Conservation (phyloP, 2,888 invertebrate genomes). For the Oxytorus armatus region DNA sequence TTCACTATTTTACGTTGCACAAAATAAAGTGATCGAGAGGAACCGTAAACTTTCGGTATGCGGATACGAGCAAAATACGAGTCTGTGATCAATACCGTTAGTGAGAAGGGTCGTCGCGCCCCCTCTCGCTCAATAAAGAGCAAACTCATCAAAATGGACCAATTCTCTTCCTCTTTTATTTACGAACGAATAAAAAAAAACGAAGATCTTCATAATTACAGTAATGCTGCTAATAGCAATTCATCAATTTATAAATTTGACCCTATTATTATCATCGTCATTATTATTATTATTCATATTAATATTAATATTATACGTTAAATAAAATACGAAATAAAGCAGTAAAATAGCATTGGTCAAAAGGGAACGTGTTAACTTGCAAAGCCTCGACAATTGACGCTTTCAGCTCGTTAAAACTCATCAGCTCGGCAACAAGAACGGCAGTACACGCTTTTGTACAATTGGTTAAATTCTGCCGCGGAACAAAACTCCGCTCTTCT, state of each 20-base stretch:
- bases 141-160: slow-evolving; percentile 68
- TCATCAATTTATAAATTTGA: no score
- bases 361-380: slow-evolving; percentile 66
- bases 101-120: slow-evolving; percentile 66
- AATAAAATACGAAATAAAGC: slow-evolving; percentile 47
- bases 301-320: neutral
- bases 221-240: no score
- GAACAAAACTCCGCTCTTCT: slow-evolving; percentile 33
- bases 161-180: slow-evolving; percentile 29
- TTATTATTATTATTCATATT: neutral
- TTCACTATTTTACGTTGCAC: neutral
- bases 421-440: slow-evolving; percentile 77
- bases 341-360: slow-evolving; percentile 62
- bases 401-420: slow-evolving; percentile 74
- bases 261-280: neutral
- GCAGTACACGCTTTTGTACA: slow-evolving; percentile 54
- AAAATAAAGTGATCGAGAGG: slow-evolving; percentile 22
- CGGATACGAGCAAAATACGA: slow-evolving; percentile 61
- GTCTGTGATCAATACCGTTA: slow-evolving; percentile 76
- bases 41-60: slow-evolving; percentile 15
- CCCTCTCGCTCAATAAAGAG: slow-evolving; percentile 39
- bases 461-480: slow-evolving; percentile 62
- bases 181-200: neutral
- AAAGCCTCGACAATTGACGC: slow-evolving; percentile 77
- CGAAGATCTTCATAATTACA: no score